phyloP scores from a whole-genome alignment of 2,888 invertebrate species.

The Gortyna flavago region DNA sequence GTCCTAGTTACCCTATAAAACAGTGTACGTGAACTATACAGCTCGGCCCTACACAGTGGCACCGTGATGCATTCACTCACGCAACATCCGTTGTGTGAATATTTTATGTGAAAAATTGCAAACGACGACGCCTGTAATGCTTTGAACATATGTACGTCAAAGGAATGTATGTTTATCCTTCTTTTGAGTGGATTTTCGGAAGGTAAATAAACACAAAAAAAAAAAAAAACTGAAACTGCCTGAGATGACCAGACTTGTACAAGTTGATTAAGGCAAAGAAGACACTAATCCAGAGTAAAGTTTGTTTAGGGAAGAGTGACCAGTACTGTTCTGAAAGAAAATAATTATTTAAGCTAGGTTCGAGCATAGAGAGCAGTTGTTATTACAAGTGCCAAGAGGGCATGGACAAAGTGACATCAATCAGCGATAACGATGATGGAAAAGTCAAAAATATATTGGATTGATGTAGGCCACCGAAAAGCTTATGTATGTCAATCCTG shows the following conservation, averaged over 20 bases:
- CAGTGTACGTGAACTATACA: slow-evolving; percentile 30
- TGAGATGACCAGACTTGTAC: background rate
- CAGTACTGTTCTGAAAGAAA: background rate
- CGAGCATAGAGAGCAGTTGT: background rate
- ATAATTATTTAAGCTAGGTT: background rate
- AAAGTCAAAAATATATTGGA: fast-evolving
- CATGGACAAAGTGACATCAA: no score
- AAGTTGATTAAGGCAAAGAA: background rate
- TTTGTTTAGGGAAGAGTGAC: background rate
- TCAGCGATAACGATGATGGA: background rate
- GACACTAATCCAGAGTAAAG: background rate
- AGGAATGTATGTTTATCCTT: slow-evolving; percentile 34
- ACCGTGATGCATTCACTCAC: slow-evolving; percentile 70
- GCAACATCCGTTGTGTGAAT: slow-evolving; percentile 77
- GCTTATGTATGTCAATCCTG: background rate
- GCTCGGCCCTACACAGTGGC: slow-evolving; percentile 19
- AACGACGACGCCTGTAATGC: slow-evolving; percentile 65
- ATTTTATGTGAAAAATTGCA: slow-evolving; percentile 83
- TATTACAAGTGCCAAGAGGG: background rate
- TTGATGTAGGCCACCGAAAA: no score
- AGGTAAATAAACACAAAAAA: slow-evolving; percentile 6
- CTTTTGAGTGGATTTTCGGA: slow-evolving; percentile 3
- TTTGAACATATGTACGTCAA: slow-evolving; percentile 49
- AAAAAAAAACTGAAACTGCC: background rate
- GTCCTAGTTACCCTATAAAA: slow-evolving; percentile 49